phyloP scores from a whole-genome alignment of 53 echinoderm and acorn worm species.

The Henricia sp. region DNA sequence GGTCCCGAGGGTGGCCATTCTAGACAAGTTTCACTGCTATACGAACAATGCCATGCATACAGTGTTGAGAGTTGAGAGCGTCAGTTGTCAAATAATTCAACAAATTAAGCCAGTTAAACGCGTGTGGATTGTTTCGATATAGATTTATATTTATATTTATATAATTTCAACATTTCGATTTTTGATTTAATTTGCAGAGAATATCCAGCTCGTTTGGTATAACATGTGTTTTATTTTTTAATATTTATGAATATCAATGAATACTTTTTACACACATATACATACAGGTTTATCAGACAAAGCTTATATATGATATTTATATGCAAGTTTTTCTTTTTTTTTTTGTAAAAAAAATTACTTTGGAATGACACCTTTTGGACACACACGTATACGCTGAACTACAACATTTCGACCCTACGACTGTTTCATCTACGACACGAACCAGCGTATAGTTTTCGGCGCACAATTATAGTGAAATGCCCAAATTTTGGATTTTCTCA shows the following conservation, averaged over 20 bases:
- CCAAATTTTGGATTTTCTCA: too few species aligned
- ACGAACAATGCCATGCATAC: too few species aligned
- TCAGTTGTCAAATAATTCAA: too few species aligned
- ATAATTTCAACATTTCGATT: conserved; percentile 48
- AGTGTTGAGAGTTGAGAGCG: too few species aligned
- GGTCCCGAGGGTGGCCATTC: too few species aligned
- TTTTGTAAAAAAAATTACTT: conserved; percentile 34
- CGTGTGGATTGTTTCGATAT: too few species aligned
- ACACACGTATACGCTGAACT: conserved; percentile 51
- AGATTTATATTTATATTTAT: conserved; percentile 32
- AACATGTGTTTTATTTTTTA: conserved; percentile 5
- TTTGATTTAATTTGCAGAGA: conserved; percentile 50
- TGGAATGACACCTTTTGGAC: conserved; percentile 53
- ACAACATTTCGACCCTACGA: neutral
- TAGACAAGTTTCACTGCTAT: too few species aligned
- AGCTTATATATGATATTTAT: conserved; percentile 35
- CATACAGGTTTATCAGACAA: conserved; percentile 49
- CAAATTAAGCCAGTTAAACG: too few species aligned
- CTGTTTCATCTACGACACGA: conserved; percentile 32
- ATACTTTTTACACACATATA: conserved; percentile 50
- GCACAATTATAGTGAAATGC: conserved; percentile 10
- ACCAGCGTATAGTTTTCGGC: conserved; percentile 17
- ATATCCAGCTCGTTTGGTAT: conserved; percentile 53
- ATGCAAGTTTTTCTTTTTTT: conserved; percentile 44
- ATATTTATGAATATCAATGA: conserved; percentile 44